Evolutionary conservation across 23 tunicate species (phyloP), one percentile per base, ranked within the genome.

Genomic region (Botrylloides violaceus): DNA sequence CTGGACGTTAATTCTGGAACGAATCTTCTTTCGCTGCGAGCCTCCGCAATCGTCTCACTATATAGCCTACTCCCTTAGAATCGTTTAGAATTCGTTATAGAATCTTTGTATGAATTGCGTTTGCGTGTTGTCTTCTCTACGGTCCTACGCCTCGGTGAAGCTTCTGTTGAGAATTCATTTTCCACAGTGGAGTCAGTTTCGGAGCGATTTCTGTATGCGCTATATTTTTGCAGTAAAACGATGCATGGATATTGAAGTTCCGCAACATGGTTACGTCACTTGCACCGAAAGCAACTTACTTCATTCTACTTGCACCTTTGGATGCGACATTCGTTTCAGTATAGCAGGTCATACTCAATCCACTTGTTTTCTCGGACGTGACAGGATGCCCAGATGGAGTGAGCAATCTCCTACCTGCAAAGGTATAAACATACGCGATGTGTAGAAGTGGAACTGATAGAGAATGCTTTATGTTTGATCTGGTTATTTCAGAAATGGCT

Each of bases 271-370:
- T 23, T 32, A 49, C 34, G 50, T 59, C 21, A 35, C 75, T 12
- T 88, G 96, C 66, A 77, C 66, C 64, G 66, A 81, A 19, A 35
- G 59, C n/a, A 88, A 77, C 66, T 31, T 36, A 3, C 37, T 59
- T 6, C 73, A 38, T 18, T 88, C 96, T 21, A 31, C 59, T 6
- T 88, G 96, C 47, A 34, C 26, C 25, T 88, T 82, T 73, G 48
- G 61, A 19, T 88, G 96, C 36, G 60, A 82, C 23, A 59, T 32
- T 1, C 80, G 96, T 33, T 88, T 57, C 73, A 29, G 61, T n/a
- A 49, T 86, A 3, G 27, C 32, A 0, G 94, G 94, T 23, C 20
- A 29, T 28, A 9, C 38, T 0, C 32, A 33, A 34, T 39, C 61
- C 9, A 32, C 27, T 1, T 86, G 94, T 15, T 7, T 43, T 43